A percentile compares a stretch with the other conserved stretches of the same genome.
Evolutionary conservation across 2,888 invertebrate genomes (phyloP).

Genomic region (Drosophila fulvimacula): DNA sequence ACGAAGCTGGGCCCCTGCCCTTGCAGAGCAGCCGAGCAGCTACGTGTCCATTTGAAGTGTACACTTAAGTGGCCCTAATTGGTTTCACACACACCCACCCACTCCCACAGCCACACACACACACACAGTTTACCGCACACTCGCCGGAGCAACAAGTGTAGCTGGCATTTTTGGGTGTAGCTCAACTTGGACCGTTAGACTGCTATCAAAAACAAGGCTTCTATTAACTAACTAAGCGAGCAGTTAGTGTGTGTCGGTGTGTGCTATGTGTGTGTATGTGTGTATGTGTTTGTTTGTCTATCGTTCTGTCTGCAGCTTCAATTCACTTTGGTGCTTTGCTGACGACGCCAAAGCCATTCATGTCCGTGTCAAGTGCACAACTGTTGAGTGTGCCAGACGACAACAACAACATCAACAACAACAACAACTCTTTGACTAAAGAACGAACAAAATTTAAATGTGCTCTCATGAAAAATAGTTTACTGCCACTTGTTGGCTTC

Average conservation of each 20-base stretch:
- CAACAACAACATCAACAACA: constrained; percentile 26
- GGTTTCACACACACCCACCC: constrained; percentile 81
- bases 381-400: constrained; percentile 59
- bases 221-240: constrained; percentile 54
- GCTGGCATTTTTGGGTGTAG: constrained; percentile 41
- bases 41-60: constrained; percentile 73
- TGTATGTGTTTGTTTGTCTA: constrained; percentile 1
- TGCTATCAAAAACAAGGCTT: constrained; percentile 70
- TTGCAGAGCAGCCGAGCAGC: too few relatives aligned
- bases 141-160: constrained; percentile 70
- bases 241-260: not conserved
- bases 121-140: constrained; percentile 60
- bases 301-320: constrained; percentile 50
- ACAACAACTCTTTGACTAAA: constrained; percentile 30
- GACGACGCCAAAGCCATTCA: constrained; percentile 57
- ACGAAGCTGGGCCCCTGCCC: not conserved
- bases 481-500: constrained; percentile 78
- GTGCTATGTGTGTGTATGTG: not conserved
- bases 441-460: constrained; percentile 43
- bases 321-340: constrained; percentile 50
- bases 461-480: constrained; percentile 66
- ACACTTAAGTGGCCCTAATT: constrained; percentile 81
- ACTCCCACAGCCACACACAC: not conserved
- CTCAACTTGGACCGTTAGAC: constrained; percentile 40
- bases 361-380: constrained; percentile 63